These are phyloP conservation scores for Gastracanthus pulcherrimus DNA, from an alignment of 2,888 invertebrate genomes.

Conservation along the genomic window DNA sequence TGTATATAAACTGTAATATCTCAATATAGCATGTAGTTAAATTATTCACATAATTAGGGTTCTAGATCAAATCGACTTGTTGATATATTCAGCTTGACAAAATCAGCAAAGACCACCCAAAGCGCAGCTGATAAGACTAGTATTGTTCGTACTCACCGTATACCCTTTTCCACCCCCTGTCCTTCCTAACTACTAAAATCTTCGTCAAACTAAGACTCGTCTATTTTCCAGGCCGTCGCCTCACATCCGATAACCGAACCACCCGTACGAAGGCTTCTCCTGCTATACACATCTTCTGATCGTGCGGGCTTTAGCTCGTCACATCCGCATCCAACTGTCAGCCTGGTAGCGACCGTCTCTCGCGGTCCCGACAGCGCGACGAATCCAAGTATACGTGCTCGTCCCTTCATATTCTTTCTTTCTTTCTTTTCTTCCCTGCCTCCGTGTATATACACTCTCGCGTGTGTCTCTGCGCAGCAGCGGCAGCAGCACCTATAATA, in stretches of 20 bases:
- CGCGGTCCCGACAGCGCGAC: neutral
- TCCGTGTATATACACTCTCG: neutral
- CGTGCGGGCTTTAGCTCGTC: too few species aligned
- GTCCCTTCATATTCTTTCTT: too few species aligned
- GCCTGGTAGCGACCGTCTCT: too few species aligned
- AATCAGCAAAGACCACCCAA: neutral
- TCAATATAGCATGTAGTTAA: too few species aligned
- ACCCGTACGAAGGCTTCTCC: neutral
- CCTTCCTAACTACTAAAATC: conserved; percentile 4
- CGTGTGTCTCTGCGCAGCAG: too few species aligned
- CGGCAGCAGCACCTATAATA: neutral
- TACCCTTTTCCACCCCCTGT: neutral
- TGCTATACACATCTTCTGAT: neutral
- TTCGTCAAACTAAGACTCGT: conserved; percentile 37
- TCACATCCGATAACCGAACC: conserved; percentile 2
- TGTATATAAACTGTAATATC: too few species aligned
- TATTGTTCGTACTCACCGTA: too few species aligned
- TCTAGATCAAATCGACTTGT: too few species aligned
- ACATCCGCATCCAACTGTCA: too few species aligned
- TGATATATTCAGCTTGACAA: neutral
- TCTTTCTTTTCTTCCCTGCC: neutral
- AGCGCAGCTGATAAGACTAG: too few species aligned
- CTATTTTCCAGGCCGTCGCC: conserved; percentile 48
- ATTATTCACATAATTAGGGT: too few species aligned
- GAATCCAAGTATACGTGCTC: too few species aligned